Conservation (phyloP, 2,797 vertebrate species). For the Macroramphosus scolopax region DNA sequence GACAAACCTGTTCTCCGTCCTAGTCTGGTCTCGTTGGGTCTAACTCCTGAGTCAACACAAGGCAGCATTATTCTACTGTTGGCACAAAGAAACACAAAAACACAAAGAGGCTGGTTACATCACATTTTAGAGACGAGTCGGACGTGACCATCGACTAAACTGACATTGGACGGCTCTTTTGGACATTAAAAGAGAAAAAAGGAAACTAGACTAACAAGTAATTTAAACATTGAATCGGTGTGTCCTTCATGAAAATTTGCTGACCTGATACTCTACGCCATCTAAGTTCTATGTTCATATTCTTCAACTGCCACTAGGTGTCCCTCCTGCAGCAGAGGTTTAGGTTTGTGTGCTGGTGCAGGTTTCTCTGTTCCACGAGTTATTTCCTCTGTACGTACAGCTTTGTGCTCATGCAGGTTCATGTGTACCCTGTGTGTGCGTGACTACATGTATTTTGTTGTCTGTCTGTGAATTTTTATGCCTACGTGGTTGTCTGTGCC, state of each 20-base stretch:
- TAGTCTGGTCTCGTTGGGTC: constrained; percentile 28
- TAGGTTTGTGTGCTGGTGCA: constrained; percentile 1
- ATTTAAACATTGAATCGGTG: no score
- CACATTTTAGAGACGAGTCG: constrained; percentile 1
- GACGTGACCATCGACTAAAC: not conserved
- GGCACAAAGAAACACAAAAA: constrained; percentile 39
- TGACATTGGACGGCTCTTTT: no score
- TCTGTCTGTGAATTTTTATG: constrained; percentile 6
- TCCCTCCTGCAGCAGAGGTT: constrained; percentile 65
- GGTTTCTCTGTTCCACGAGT: constrained; percentile 4
- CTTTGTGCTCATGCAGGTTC: constrained; percentile 1
- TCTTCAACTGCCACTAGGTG: constrained; percentile 58
- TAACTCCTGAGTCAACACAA: constrained; percentile 42
- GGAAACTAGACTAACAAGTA: no score
- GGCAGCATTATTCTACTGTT: constrained; percentile 40
- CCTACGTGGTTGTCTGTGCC: constrained; percentile 11
- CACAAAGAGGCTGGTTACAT: constrained; percentile 30
- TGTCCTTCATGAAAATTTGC: no score
- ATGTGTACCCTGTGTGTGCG: constrained; percentile 1
- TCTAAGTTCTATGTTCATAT: no score
- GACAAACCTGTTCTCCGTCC: constrained; percentile 65
- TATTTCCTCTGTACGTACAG: constrained; percentile 2
- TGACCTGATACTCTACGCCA: no score
- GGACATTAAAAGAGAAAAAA: not conserved
- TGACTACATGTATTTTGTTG: constrained; percentile 11